Base-by-base conservation (phyloP, 2,113 vertebrate genomes). In the Balaeniceps rex region DNA sequence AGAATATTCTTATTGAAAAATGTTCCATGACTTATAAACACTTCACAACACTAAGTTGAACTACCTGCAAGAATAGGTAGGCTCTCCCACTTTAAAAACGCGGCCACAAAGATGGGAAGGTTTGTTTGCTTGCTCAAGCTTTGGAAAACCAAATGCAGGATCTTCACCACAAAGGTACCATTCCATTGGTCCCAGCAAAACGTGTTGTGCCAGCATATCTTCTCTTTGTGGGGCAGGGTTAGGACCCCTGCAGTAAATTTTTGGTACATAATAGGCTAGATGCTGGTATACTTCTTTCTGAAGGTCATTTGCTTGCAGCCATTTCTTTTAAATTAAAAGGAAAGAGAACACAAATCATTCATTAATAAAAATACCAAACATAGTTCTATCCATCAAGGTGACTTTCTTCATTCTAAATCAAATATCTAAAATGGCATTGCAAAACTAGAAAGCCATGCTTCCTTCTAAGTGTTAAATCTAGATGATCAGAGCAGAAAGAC, bases 41-140 rank as follows among this genome's bases (percentile, higher is more conserved):
- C 2, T 81, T 72, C 68, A 79, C 69, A 96, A 88, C 8, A 21
- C 11, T 6, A 60, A 33, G 47, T 3, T 70, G 78, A 83, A 64
- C 74, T 98, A 99, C 99, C 99, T 99, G 99, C 99, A 99, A 83
- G 99, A 99, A 94, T 99, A 99, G 0, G 99, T 99, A 95, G 99
- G 99, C 70, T 99, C 99, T 69, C 99, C 99, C 72, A 99, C 99
- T 98, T 99, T 99, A 97, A 99, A 99, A 87, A 99, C 99, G 0
- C 99, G 99, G 14, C 99, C 99, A 93, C 99, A 99, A 58, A 99
- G 99, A 42, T 99, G 99, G 23, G 99, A 99, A 29, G 99, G 99
- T 94, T 98, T 99, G 97, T 99, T 99, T 25, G 97, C 98, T 96
- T 99, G 98, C 93, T 99, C 99, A 40, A 99, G 98, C 90, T 99